Percentiles rank a stretch among this genome's conserved stretches.
Conservation (phyloP, 2,797 vertebrate genomes). For the Serranus cabrilla region DNA sequence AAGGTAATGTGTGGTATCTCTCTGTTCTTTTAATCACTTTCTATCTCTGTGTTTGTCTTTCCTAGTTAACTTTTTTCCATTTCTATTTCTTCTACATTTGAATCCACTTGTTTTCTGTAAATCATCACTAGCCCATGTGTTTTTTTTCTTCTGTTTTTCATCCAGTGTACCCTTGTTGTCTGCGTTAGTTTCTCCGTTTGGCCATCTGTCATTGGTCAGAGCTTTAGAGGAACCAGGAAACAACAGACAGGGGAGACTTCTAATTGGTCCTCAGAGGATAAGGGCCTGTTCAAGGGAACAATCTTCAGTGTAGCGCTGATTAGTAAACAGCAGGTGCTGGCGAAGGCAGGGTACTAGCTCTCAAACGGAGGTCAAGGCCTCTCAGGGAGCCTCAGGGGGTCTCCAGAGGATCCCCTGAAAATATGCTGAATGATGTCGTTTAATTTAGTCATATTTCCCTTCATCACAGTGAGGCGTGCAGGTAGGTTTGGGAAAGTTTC, state of each 20-base stretch:
- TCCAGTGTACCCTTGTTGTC: conserved; percentile 26
- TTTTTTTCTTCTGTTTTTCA: background rate
- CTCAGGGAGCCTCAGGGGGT: conserved; percentile 25
- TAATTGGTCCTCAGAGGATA: conserved; percentile 81
- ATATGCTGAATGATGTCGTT: conserved; percentile 57
- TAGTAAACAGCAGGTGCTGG: conserved; percentile 74
- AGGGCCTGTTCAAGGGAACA: conserved; percentile 47
- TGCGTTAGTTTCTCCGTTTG: conserved; percentile 49
- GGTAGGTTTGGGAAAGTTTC: conserved; percentile 9
- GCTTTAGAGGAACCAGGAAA: conserved; percentile 69
- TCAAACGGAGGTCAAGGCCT: conserved; percentile 53
- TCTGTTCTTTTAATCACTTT: background rate
- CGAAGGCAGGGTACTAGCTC: conserved; percentile 34
- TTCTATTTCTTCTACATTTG: background rate
- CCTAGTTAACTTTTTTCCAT: background rate
- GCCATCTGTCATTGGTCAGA: conserved; percentile 80
- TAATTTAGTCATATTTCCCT: conserved; percentile 40
- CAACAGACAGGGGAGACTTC: conserved; percentile 63
- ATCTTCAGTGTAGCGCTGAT: conserved; percentile 59
- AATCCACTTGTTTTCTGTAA: conserved; percentile 6
- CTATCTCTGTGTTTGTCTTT: conserved; percentile 5
- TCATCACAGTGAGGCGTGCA: conserved; percentile 7
- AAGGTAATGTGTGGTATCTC: background rate
- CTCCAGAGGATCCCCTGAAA: conserved; percentile 45
- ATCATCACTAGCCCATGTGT: background rate